Evolutionary conservation across 1,140 invertebrate species (phyloP).

Genomic region (Agraylea sexmaculata): DNA sequence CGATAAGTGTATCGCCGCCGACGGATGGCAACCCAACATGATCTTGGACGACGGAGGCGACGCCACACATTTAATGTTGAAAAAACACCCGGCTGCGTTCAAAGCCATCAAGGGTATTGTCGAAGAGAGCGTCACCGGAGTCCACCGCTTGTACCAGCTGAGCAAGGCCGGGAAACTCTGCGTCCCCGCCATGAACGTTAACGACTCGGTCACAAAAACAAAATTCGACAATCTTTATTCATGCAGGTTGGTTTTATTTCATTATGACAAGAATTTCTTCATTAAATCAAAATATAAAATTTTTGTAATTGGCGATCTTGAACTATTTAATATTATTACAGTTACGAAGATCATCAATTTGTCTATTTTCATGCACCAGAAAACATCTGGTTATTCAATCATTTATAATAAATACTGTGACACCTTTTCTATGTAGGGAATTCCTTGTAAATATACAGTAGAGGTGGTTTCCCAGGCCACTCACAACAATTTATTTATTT

Average conservation of each 20-base stretch:
- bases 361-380: slow-evolving; percentile 7
- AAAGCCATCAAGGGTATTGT: slow-evolving; percentile 95
- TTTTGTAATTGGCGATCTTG: slow-evolving; percentile 20
- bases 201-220: slow-evolving; percentile 98
- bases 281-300: slow-evolving; percentile 4
- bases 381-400: too few species aligned
- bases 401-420: too few species aligned
- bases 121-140: slow-evolving; percentile 95
- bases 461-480: too few species aligned
- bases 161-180: slow-evolving; percentile 88
- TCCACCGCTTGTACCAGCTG: slow-evolving; percentile 91
- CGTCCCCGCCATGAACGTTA: slow-evolving; percentile 98
- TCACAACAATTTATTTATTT: too few species aligned
- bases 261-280: slow-evolving; percentile 24
- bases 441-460: too few species aligned
- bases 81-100: slow-evolving; percentile 91
- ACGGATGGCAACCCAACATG: slow-evolving; percentile 97
- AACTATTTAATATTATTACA: slow-evolving; percentile 25
- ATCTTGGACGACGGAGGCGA: slow-evolving; percentile 97
- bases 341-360: background rate
- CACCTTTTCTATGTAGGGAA: too few species aligned
- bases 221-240: slow-evolving; percentile 96
- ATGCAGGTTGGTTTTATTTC: slow-evolving; percentile 84
- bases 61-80: slow-evolving; percentile 92
- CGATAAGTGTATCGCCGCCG: slow-evolving; percentile 82